A percentile compares a stretch with the other conserved stretches of the same genome.
These are phyloP conservation scores for Caenorhabditis sp. DNA, from an alignment of 2,888 invertebrate genomes.

Conservation along the genomic window DNA sequence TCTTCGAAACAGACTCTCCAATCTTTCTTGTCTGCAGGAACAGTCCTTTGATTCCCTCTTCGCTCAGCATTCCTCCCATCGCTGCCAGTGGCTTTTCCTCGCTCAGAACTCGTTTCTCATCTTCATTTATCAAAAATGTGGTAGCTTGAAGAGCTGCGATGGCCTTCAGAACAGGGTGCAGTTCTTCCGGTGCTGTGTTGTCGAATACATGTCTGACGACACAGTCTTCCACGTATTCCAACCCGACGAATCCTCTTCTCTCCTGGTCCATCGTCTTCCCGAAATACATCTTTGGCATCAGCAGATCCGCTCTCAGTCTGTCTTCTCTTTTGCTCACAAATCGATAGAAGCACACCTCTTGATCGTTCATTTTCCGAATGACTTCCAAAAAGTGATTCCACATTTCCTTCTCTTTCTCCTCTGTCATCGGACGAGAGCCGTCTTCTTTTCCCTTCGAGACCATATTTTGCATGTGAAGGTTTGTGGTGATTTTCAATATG, in stretches of 20 bases:
- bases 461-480: constrained; percentile 19
- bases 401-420: background rate
- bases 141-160: constrained; percentile 34
- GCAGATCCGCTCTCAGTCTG: background rate
- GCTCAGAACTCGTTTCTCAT: too few species aligned
- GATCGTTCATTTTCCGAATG: constrained; percentile 30
- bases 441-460: background rate
- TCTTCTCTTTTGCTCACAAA: too few species aligned
- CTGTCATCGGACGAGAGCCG: constrained; percentile 5
- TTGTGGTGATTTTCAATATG: constrained; percentile 40
- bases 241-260: constrained; percentile 43
- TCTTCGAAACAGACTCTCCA: constrained; percentile 4
- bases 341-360: constrained; percentile 41
- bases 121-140: constrained; percentile 17
- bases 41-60: constrained; percentile 19
- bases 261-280: constrained; percentile 21
- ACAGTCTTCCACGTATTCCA: constrained; percentile 31
- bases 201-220: constrained; percentile 34
- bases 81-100: background rate
- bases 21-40: background rate
- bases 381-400: background rate
- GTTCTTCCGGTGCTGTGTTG: constrained; percentile 14
- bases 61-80: constrained; percentile 14
- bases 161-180: constrained; percentile 36
- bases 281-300: constrained; percentile 13